phyloP scores from a whole-genome alignment of 2,113 vertebrate genomes.

The Leptosomus discolor region DNA sequence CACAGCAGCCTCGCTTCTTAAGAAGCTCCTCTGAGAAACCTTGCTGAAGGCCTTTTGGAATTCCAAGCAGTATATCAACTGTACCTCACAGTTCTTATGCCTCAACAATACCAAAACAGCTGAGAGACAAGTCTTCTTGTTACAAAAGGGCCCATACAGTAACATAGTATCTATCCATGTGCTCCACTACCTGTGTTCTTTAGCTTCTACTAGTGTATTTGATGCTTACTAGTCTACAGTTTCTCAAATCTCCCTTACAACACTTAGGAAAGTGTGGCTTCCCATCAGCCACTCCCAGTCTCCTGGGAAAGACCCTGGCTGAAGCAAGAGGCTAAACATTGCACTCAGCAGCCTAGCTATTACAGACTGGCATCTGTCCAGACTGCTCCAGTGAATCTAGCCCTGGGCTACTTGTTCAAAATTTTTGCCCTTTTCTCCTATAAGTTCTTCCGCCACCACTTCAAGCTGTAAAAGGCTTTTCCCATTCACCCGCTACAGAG shows the following conservation, averaged over 20 bases:
- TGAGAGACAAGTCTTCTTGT: background rate
- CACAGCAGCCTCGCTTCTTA: background rate
- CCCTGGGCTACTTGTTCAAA: background rate
- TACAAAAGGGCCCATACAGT: background rate
- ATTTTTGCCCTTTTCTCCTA: background rate
- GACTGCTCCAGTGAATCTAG: background rate
- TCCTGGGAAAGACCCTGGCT: background rate
- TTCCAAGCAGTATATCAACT: background rate
- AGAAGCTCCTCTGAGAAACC: background rate
- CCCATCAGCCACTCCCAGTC: background rate
- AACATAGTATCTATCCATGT: background rate
- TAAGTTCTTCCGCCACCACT: background rate
- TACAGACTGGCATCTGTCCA: background rate
- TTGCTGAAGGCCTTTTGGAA: background rate
- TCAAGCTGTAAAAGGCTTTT: background rate
- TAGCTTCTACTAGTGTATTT: background rate
- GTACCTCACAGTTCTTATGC: background rate
- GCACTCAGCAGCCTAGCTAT: background rate
- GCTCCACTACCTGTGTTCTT: background rate
- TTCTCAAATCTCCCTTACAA: background rate
- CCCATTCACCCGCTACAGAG: background rate
- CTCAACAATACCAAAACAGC: background rate
- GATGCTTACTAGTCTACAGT: background rate
- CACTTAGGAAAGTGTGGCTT: background rate
- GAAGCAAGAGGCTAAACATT: background rate